Evolutionary conservation across 2,797 vertebrate genomes (phyloP).

Genomic region (Sarcophilus harrisii): DNA sequence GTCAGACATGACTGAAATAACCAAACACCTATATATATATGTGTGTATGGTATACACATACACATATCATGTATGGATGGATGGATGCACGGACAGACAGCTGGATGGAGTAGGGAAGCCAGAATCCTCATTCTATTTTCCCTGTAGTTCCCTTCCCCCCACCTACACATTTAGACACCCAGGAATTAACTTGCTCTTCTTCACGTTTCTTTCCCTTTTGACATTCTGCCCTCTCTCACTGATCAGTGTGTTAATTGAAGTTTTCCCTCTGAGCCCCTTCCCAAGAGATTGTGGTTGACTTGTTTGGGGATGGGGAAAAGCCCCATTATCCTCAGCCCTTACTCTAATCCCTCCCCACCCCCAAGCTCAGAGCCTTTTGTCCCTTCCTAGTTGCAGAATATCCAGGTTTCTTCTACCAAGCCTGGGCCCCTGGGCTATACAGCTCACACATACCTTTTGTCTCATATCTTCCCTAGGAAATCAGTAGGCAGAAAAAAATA

Average conservation of each 20-base stretch:
- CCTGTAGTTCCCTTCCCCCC: not conserved
- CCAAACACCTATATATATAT: not conserved
- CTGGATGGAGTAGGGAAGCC: not conserved
- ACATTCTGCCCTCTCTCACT: not conserved
- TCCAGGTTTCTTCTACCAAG: not conserved
- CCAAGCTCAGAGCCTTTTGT: not conserved
- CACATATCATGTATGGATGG: no score
- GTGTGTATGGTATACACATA: no score
- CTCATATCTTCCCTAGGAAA: not conserved
- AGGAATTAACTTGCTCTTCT: not conserved
- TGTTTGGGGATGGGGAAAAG: not conserved
- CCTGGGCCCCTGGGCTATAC: not conserved
- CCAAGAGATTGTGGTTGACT: not conserved
- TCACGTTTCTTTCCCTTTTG: not conserved
- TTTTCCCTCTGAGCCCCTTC: not conserved
- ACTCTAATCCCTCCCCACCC: not conserved
- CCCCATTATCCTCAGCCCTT: not conserved
- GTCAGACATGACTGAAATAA: not conserved
- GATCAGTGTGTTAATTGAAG: not conserved
- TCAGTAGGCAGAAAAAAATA: not conserved
- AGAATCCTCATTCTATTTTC: not conserved
- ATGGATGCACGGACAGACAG: no score
- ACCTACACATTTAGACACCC: not conserved
- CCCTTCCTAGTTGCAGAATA: not conserved
- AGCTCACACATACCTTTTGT: not conserved